phyloP scores from a whole-genome alignment of 2,113 vertebrate genomes.

The Hippocampus mohnikei region DNA sequence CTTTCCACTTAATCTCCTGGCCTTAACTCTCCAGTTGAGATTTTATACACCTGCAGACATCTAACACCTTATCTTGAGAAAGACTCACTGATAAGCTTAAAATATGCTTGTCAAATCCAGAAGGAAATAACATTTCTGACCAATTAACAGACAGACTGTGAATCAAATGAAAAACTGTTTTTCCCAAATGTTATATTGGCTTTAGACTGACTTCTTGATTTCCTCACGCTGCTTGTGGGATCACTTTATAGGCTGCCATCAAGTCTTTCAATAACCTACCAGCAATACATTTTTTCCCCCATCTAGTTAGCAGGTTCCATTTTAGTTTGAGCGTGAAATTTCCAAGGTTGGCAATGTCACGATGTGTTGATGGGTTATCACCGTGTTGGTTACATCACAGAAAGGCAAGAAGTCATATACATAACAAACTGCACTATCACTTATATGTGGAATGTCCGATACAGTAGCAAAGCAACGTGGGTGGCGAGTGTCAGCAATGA shows the following conservation, averaged over 20 bases:
- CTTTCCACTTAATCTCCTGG: conserved; percentile 3
- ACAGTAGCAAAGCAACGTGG: conserved; percentile 30
- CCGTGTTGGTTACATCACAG: conserved; percentile 28
- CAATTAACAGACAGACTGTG: background rate
- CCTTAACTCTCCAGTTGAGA: background rate
- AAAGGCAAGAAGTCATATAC: conserved; percentile 26
- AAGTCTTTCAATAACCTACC: background rate
- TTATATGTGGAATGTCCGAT: conserved; percentile 12
- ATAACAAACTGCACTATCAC: conserved; percentile 6
- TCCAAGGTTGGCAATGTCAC: conserved; percentile 17
- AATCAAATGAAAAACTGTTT: background rate
- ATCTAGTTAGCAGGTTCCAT: conserved; percentile 17
- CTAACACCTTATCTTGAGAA: background rate
- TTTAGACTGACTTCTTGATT: background rate
- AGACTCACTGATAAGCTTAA: background rate
- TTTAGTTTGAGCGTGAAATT: conserved; percentile 27
- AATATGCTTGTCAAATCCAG: background rate
- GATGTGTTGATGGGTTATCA: conserved; percentile 36
- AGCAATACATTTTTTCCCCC: conserved; percentile 26
- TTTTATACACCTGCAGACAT: background rate
- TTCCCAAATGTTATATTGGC: background rate
- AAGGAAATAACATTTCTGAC: background rate
- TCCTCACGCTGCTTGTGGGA: background rate
- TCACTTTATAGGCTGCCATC: background rate
- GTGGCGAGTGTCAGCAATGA: conserved; percentile 36